Base-by-base conservation (phyloP, 64 coral and sea anemone species). In the Pocillopora verrucosa region DNA sequence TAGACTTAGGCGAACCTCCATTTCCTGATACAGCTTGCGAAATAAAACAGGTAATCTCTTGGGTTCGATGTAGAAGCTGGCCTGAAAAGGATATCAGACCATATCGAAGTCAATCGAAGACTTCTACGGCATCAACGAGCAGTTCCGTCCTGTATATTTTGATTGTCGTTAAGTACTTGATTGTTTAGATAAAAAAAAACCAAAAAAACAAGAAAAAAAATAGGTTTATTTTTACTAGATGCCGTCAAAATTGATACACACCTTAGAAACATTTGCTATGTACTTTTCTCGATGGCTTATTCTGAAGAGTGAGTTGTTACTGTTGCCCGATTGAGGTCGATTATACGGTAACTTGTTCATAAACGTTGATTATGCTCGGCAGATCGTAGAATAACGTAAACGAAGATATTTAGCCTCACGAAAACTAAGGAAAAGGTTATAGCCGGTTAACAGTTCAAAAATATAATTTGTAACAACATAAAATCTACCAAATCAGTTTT, bases 11-110 rank as follows among this genome's bases (percentile, higher is more conserved):
- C 13, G 64, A 24, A 13, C 64, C 82, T 12, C 35, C 63, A 72
- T 85, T 85, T 65, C 82, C 82, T 11, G 36, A 19, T 25, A 85
- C 82, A 4, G 82, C 82, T 25, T 85, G 82, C 64, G 82, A 85
- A 57, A 22, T 85, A 10, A 85, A 85, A 56, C 20, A 85, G 82
- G 82, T 85, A 58, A 72, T 4, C 4, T 63, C 61, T 63, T 1
- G 61, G 61, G 12, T 63, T 63, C 1, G 61, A 2, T 13, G 4
- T 63, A 63, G 41, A 51, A 7, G 41, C 41, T 4, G 41, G 41
- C 30, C 30, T 30, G 7, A 51, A 51, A 51, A 51, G 41, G 41
- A 51, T 51, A 51, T 51, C 41, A 51, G 41, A 4, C 30, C 30
- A 30, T 51, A 51, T 51, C 30, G 30, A 30, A 30, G 30, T 30